phyloP scores from a whole-genome alignment of 2,113 vertebrate species.

The Phylloscopus trochilus region DNA sequence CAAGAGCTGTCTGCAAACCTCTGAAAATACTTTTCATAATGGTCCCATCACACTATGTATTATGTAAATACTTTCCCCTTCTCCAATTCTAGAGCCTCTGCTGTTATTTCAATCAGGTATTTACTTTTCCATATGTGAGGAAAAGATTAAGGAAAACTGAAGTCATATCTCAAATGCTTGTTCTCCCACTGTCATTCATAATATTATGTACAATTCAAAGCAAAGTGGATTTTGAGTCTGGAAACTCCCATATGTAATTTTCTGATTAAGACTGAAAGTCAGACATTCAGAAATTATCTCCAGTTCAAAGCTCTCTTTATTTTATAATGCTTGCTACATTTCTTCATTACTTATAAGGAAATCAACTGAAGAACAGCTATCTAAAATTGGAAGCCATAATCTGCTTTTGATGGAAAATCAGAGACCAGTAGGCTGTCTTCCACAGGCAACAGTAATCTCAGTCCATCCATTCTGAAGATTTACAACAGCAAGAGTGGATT shows the following conservation, averaged over 20 bases:
- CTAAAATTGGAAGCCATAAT: conserved; percentile 7
- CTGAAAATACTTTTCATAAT: neutral
- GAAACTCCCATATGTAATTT: neutral
- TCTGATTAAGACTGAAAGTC: neutral
- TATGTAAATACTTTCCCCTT: neutral
- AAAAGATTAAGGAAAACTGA: neutral
- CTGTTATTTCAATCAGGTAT: neutral
- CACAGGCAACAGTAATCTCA: conserved; percentile 12
- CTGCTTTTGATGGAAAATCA: conserved; percentile 24
- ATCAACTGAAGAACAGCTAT: neutral
- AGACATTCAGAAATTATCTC: neutral
- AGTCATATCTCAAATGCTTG: neutral
- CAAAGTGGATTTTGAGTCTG: neutral
- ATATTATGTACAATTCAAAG: neutral
- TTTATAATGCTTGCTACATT: conserved; percentile 8
- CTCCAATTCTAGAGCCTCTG: neutral
- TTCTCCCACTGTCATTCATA: neutral
- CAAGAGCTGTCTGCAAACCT: neutral
- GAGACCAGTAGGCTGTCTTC: conserved; percentile 28
- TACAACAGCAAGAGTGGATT: conserved; percentile 10
- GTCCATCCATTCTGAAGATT: conserved; percentile 13
- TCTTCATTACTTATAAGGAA: neutral
- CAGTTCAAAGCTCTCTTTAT: conserved; percentile 17
- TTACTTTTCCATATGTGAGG: neutral
- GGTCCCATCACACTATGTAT: neutral